A percentile compares a stretch with the other conserved stretches of the same genome.
Conservation (phyloP, 2,797 vertebrate species). For the Stomatorhinus walkeri region DNA sequence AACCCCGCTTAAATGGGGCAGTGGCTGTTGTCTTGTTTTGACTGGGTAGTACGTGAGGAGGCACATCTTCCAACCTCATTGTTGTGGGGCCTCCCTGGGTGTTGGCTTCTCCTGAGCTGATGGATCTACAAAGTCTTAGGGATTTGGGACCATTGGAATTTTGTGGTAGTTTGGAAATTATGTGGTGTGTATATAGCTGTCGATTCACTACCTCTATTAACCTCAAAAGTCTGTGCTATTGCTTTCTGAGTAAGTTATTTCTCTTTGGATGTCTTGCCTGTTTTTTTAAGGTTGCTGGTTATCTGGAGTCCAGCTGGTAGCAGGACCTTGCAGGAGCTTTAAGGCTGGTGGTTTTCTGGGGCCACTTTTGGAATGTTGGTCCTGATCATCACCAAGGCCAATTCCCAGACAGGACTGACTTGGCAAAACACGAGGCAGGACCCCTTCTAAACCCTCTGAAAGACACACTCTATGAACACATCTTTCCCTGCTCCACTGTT, state of each 20-base stretch:
- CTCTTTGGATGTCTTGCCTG: background rate
- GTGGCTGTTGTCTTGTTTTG: conserved; percentile 3
- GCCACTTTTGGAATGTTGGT: background rate
- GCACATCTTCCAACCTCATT: background rate
- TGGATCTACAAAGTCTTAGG: background rate
- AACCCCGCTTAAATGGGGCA: background rate
- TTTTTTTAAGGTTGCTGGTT: background rate
- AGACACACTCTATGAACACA: background rate
- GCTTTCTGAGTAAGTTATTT: background rate
- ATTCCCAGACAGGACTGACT: background rate
- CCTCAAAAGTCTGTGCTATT: background rate
- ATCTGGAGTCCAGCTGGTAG: background rate
- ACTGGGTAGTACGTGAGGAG: background rate
- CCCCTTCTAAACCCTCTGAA: background rate
- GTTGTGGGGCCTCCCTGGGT: background rate
- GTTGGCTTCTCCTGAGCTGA: background rate
- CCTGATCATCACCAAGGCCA: background rate
- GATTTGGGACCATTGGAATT: background rate
- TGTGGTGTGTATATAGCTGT: background rate
- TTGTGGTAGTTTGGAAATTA: background rate
- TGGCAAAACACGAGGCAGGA: background rate
- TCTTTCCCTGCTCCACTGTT: background rate
- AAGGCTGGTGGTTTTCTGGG: background rate
- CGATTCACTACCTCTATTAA: background rate
- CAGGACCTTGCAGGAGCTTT: background rate